Evolutionary conservation across 2,797 vertebrate genomes (phyloP), one percentile per base, ranked within the genome.

Genomic region (Hippocampus kuda): DNA sequence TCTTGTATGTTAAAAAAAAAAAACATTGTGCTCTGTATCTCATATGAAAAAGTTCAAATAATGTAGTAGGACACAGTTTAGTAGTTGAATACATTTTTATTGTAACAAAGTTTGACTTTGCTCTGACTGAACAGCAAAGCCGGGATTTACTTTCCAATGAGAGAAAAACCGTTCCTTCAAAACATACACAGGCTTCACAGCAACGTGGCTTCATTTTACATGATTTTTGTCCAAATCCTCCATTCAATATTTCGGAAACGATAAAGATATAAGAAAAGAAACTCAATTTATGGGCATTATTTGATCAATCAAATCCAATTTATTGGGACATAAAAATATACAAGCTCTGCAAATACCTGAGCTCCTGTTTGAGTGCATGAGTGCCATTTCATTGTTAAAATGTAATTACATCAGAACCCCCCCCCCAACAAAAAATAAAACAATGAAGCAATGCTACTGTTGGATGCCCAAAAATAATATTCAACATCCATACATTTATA

Each of bases 121-220:
- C 73, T 66, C 78, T 61, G 34, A 79, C 68, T 77, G 69, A 79
- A 76, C 71, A 73, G 73, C 67, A 70, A 72, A 75, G 68, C 66
- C 75, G 78, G 71, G 77, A 71, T 16, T 76, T 76, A 71, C 79
- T 30, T 90, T 89, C 88, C 88, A 87, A 86, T 81, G 73, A 89
- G 83, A 88, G 83, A 87, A 38, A 87, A 81, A 81, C 86, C 84
- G 87, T 86, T 85, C 82, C 86, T 87, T 81, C 87, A 85, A 83
- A 89, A 89, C 87, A 82, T 84, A 87, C 85, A 87, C 24, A 26
- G 80, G 89, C 75, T 88, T 87, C 85, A 90, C 87, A 86, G 80
- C 84, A 86, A 79, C 86, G 79, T 77, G 75, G 79, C 86, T 84
- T 88, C 85, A 88, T 84, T 69, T 84, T 73, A 78, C 79, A 71